Base-by-base conservation (phyloP, 2,113 vertebrate species). In the Brachyistius frenatus region DNA sequence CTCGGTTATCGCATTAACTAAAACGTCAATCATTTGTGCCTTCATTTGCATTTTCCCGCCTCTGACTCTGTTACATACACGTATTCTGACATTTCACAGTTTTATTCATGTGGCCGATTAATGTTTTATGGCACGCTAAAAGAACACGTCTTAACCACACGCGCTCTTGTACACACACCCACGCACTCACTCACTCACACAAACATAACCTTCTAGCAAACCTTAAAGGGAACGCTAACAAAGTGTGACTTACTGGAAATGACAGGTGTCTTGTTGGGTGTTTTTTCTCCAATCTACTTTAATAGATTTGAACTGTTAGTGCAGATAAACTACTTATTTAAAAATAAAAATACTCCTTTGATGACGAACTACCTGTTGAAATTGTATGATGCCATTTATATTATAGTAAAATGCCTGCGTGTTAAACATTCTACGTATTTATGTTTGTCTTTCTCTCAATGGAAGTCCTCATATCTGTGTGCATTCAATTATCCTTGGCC, bases 151-250 rank as follows among this genome's bases (percentile, higher is more conserved):
- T 77, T 71, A 3, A 55, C 9, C 54, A 13, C 14, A 39, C 44
- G 16, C 6, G n/a, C 66, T 73, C 14, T n/a, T 50, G n/a, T 14
- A 23, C 15, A 54, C 36, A 44, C 41, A 41, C 39, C 23, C 23
- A 31, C 13, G 16, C 15, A 54, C 36, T 10, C 41, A 41, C 39
- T 41, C 9, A 64, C 50, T 54, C 13, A 61, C 41, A 36, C 49
- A 58, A 5, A 49, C 58, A 44, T 67, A 76, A 53, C 73, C 49
- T 60, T 58, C 11, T 49, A 30, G 8, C 36, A 36, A 80, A 68
- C 11, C 2, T 1, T 7, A 44, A 41, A 50, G 7, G 3, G 47
- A 72, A 64, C 14, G 23, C 23, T 35, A 47, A 39, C 14, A 56
- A 35, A 30, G 32, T 44, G 30, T 39, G 32, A 33, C 7, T 76